phyloP scores from a whole-genome alignment of 64 coral and sea anemone genomes.

The Dendrophyllia cribrosa region DNA sequence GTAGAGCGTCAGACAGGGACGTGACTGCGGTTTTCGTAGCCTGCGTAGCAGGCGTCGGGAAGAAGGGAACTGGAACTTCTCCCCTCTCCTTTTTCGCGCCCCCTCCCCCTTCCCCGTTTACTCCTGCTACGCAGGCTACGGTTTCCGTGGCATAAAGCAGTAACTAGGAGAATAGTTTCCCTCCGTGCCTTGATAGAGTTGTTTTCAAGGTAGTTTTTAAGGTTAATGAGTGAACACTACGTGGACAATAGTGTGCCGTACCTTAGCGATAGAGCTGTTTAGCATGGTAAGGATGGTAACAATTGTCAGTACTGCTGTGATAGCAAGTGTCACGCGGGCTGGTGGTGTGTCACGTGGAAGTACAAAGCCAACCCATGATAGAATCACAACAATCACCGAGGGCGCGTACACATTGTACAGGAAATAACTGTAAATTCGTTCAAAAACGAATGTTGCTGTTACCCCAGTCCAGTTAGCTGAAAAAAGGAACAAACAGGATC shows the following conservation, averaged over 20 bases:
- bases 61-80: too few species aligned
- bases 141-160: too few species aligned
- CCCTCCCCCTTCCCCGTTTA: too few species aligned
- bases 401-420: conserved; percentile 77
- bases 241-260: not conserved
- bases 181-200: not conserved
- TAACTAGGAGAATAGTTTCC: too few species aligned
- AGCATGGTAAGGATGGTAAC: conserved; percentile 82
- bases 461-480: conserved; percentile 73
- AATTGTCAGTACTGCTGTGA: conserved; percentile 72
- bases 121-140: too few species aligned
- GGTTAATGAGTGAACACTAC: not conserved
- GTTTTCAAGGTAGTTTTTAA: too few species aligned
- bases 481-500: not conserved
- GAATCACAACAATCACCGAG: conserved; percentile 61
- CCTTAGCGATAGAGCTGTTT: conserved; percentile 72
- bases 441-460: conserved; percentile 62
- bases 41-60: too few species aligned
- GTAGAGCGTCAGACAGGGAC: too few species aligned
- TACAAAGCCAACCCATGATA: conserved; percentile 79
- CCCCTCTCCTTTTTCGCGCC: too few species aligned
- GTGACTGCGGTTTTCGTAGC: too few species aligned
- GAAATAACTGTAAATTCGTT: conserved; percentile 75
- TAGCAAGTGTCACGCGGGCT: conserved; percentile 69
- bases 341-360: conserved; percentile 76